phyloP scores from a whole-genome alignment of 1,140 invertebrate genomes.

The Sarcophaga peregrina region DNA sequence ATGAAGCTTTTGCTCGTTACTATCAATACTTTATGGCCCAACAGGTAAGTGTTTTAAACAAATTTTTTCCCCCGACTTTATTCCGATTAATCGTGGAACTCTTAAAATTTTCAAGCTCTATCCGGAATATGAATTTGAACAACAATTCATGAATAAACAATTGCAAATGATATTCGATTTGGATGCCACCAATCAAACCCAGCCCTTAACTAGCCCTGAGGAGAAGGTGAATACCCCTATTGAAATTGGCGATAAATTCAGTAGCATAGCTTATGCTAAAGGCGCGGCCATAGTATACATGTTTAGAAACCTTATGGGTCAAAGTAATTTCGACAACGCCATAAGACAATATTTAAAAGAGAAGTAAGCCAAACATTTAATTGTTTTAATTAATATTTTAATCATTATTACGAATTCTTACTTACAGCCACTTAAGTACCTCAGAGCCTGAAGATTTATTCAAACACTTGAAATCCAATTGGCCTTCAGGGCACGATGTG shows the following conservation, averaged over 20 bases:
- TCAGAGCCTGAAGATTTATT: slow-evolving; percentile 51
- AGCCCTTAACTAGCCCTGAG: slow-evolving; percentile 69
- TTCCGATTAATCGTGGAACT: not conserved
- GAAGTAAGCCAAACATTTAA: slow-evolving; percentile 63
- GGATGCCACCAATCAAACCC: slow-evolving; percentile 73
- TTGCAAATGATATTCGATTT: slow-evolving; percentile 73
- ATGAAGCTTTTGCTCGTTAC: slow-evolving; percentile 77
- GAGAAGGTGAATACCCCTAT: slow-evolving; percentile 64
- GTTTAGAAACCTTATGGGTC: slow-evolving; percentile 76
- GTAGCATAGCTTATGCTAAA: slow-evolving; percentile 73
- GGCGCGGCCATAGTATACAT: slow-evolving; percentile 81
- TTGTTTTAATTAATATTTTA: too few species aligned
- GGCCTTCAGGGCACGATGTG: slow-evolving; percentile 45
- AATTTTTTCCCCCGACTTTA: not conserved
- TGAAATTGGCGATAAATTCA: slow-evolving; percentile 70
- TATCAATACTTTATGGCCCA: slow-evolving; percentile 72
- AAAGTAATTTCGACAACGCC: slow-evolving; percentile 72
- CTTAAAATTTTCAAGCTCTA: slow-evolving; percentile 50
- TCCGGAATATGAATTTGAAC: slow-evolving; percentile 68
- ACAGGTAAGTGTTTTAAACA: slow-evolving; percentile 64
- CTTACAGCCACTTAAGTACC: slow-evolving; percentile 48
- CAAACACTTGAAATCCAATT: slow-evolving; percentile 48
- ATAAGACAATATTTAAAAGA: slow-evolving; percentile 71
- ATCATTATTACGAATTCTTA: not conserved
- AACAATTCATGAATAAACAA: slow-evolving; percentile 73